Evolutionary conservation across 2,113 vertebrate species (phyloP).

Genomic region (Callocephalon fimbriatum): DNA sequence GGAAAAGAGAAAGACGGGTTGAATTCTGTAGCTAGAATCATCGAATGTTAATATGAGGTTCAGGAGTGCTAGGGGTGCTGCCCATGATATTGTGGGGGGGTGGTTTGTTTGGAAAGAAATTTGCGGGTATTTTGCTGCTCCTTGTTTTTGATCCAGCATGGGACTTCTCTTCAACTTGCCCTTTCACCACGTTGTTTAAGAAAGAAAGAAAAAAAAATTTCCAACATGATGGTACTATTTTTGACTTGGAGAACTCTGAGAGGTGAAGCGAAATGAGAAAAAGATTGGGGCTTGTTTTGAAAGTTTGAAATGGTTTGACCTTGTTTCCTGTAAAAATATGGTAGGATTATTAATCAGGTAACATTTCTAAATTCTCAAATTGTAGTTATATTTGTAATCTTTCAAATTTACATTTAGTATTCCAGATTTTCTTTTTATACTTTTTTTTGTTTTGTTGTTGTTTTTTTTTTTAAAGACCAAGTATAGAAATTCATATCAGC

Average conservation of each 20-base stretch:
- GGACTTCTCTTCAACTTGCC: conserved; percentile 40
- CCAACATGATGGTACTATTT: conserved; percentile 16
- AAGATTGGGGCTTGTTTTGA: conserved; percentile 34
- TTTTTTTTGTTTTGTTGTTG: not conserved
- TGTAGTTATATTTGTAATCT: not conserved
- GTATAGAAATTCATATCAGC: not conserved
- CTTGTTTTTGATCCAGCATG: conserved; percentile 8
- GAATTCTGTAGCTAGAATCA: conserved; percentile 42
- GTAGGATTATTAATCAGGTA: conserved; percentile 23
- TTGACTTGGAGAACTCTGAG: conserved; percentile 48
- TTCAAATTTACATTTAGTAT: not conserved
- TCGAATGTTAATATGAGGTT: conserved; percentile 10
- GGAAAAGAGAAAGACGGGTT: not conserved
- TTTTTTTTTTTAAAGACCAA: not conserved
- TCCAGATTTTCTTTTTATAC: not conserved
- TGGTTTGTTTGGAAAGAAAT: not conserved
- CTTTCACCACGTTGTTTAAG: conserved; percentile 60
- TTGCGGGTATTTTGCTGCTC: not conserved
- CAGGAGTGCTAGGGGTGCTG: not conserved
- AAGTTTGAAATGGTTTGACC: conserved; percentile 56
- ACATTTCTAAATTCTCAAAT: not conserved
- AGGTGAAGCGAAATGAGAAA: conserved; percentile 49
- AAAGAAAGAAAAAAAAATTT: conserved; percentile 42
- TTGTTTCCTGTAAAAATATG: not conserved
- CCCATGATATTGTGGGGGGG: not conserved